Percentiles rank a stretch among this genome's conserved stretches.
Conservation (phyloP, 2,113 vertebrate species). For the Tyrannus savana region DNA sequence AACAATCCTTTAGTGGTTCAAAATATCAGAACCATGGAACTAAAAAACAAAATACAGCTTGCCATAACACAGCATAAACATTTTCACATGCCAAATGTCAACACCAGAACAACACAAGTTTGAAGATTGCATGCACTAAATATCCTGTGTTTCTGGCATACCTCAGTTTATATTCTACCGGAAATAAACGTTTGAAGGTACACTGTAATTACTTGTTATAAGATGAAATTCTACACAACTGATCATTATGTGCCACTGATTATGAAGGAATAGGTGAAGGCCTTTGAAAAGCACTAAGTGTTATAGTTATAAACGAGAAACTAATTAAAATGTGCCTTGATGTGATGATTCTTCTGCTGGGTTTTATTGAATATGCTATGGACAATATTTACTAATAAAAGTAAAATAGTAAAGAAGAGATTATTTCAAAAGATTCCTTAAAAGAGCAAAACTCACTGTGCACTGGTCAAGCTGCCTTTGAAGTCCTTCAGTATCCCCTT, state of each 20-base stretch:
- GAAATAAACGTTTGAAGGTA: background rate
- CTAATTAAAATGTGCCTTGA: background rate
- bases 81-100: background rate
- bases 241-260: background rate
- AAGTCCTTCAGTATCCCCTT: conserved; percentile 73
- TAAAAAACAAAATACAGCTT: background rate
- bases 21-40: background rate
- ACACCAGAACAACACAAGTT: background rate
- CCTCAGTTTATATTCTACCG: background rate
- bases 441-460: conserved; percentile 77
- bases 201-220: background rate
- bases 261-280: background rate
- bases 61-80: background rate
- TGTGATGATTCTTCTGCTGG: background rate
- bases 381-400: background rate
- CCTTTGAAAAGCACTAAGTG: background rate
- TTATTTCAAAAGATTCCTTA: background rate
- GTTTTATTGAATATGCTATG: background rate
- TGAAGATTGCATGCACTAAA: background rate
- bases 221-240: background rate
- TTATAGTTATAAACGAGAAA: background rate
- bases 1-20: background rate
- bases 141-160: background rate
- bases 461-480: conserved; percentile 88
- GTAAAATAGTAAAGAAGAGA: background rate